A percentile compares a stretch with the other conserved stretches of the same genome.
These are phyloP conservation scores for Intellagama lesueurii DNA, from an alignment of 2,797 vertebrate genomes.

Conservation along the genomic window DNA sequence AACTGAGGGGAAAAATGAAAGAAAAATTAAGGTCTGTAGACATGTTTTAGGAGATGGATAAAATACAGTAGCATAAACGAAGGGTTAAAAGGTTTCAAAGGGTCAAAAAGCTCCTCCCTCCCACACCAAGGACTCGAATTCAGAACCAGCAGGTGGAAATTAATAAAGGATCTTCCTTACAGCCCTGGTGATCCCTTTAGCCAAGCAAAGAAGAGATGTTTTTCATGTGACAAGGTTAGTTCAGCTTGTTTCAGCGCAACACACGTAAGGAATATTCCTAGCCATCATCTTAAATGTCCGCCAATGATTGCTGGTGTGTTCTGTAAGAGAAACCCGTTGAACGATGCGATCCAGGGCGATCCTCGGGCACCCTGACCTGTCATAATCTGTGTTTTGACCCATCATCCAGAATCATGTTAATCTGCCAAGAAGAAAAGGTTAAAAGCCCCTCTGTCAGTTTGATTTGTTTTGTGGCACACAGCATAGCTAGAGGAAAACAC, in stretches of 20 bases:
- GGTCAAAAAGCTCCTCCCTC: no score
- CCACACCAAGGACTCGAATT: no score
- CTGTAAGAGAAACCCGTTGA: conserved; percentile 16
- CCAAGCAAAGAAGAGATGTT: not conserved
- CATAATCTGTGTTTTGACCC: conserved; percentile 48
- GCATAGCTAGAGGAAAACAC: conserved; percentile 69
- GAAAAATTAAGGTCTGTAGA: not conserved
- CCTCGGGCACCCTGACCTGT: conserved; percentile 67
- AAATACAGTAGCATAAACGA: not conserved
- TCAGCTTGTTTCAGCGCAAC: not conserved
- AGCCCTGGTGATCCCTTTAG: not conserved
- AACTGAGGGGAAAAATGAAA: no score
- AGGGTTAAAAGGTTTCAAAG: not conserved
- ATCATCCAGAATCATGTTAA: conserved; percentile 70
- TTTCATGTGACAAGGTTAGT: not conserved
- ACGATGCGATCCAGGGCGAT: conserved; percentile 36
- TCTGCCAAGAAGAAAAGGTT: conserved; percentile 70
- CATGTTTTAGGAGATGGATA: not conserved
- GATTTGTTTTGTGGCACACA: conserved; percentile 57
- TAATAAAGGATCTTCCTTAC: not conserved
- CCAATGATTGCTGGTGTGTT: not conserved
- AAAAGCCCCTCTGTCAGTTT: conserved; percentile 74
- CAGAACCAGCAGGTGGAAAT: not conserved
- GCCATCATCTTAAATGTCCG: not conserved
- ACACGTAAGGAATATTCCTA: not conserved